Evolutionary conservation across 2,113 vertebrate species (phyloP).

Genomic region (Arenaria interpres): DNA sequence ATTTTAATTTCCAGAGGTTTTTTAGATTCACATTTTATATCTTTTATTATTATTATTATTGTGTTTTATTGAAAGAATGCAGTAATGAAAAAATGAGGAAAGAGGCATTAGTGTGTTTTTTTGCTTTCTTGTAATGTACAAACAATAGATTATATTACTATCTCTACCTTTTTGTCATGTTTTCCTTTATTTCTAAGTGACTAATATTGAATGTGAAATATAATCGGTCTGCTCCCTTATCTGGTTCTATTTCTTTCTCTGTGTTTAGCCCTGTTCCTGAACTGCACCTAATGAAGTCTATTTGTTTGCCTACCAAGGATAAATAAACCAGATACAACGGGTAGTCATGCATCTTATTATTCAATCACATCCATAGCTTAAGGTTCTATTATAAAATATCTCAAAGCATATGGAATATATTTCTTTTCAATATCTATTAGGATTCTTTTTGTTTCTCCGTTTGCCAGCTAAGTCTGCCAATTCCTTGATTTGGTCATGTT

Average conservation of each 20-base stretch:
- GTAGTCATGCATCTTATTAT: background rate
- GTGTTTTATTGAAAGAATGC: background rate
- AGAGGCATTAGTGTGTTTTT: background rate
- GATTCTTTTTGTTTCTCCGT: background rate
- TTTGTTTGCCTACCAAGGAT: background rate
- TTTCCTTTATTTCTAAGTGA: conserved; percentile 6
- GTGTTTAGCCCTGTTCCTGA: background rate
- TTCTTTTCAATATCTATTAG: background rate
- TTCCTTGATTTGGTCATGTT: background rate
- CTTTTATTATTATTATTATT: background rate
- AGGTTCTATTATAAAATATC: background rate
- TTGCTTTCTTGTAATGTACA: background rate
- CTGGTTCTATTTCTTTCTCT: background rate
- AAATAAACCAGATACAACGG: background rate
- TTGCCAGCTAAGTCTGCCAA: background rate
- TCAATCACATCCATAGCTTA: background rate
- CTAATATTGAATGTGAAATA: background rate
- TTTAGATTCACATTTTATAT: background rate
- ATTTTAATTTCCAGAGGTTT: conserved; percentile 22
- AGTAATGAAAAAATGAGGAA: background rate
- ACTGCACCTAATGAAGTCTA: background rate
- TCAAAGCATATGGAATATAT: background rate
- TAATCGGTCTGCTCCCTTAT: background rate
- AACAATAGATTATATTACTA: background rate
- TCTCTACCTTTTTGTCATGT: background rate